Evolutionary conservation across 1,140 invertebrate species (phyloP).

Genomic region (Bombus affinis): DNA sequence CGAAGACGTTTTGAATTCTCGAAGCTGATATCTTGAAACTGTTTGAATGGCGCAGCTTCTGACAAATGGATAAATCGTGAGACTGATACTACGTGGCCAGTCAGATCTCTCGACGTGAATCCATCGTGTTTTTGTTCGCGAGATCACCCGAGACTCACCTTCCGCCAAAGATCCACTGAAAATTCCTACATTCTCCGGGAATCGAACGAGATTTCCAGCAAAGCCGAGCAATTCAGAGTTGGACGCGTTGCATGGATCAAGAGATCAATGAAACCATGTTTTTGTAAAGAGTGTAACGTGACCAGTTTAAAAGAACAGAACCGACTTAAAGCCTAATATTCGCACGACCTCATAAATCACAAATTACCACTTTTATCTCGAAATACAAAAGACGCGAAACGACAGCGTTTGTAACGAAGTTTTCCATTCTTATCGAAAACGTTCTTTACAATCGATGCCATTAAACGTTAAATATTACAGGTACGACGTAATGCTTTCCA

Average conservation of each 20-base stretch:
- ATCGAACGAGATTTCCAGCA: constrained; percentile 18
- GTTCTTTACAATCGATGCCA: neutral
- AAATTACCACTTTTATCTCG: neutral
- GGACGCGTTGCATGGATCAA: constrained; percentile 23
- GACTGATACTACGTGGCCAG: neutral
- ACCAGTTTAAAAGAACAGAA: neutral
- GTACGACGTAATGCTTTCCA: neutral
- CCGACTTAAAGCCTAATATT: neutral
- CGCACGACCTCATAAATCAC: neutral
- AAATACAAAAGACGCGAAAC: neutral
- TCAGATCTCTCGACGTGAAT: neutral
- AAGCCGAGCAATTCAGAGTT: constrained; percentile 26
- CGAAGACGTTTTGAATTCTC: neutral
- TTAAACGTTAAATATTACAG: neutral
- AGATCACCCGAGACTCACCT: neutral
- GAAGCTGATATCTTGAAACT: neutral
- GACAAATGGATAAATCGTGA: constrained; percentile 18
- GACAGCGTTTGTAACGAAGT: neutral
- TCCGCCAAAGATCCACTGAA: neutral
- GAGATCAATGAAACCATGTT: constrained; percentile 15
- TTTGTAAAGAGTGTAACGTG: neutral
- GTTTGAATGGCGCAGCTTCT: neutral
- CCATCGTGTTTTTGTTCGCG: constrained; percentile 16
- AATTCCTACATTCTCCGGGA: constrained; percentile 14
- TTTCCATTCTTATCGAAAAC: neutral